phyloP scores from a whole-genome alignment of 1,140 invertebrate species.

The Octopus sinensis region DNA sequence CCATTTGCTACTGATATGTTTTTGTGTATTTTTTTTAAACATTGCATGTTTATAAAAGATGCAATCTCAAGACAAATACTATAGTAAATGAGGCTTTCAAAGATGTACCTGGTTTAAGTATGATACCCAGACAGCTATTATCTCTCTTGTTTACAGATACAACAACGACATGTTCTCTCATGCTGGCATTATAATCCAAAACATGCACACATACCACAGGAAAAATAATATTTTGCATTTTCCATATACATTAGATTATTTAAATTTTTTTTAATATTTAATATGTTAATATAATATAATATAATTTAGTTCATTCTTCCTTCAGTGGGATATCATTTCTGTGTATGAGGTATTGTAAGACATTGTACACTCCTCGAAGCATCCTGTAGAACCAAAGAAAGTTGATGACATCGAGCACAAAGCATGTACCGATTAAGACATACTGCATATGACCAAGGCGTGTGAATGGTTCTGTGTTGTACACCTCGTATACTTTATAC shows the following conservation, averaged over 20 bases:
- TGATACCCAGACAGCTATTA: too few relatives aligned
- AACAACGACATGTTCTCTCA: too few relatives aligned
- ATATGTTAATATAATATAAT: too few relatives aligned
- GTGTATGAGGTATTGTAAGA: constrained; percentile 19
- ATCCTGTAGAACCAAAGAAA: constrained; percentile 53
- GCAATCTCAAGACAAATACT: too few relatives aligned
- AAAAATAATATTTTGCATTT: neutral
- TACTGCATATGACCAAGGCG: constrained; percentile 43
- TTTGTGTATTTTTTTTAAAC: too few relatives aligned
- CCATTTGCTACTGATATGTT: too few relatives aligned
- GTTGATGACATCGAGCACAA: constrained; percentile 50
- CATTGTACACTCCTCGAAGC: constrained; percentile 39
- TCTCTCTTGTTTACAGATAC: too few relatives aligned
- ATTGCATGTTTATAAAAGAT: too few relatives aligned
- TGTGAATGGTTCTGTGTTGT: constrained; percentile 40
- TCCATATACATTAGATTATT: constrained; percentile 23
- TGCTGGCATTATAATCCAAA: too few relatives aligned
- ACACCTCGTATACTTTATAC: constrained; percentile 47
- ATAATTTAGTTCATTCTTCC: neutral
- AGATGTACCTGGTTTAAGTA: constrained; percentile 9
- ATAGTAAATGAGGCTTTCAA: constrained; percentile 10
- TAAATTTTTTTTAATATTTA: constrained; percentile 19
- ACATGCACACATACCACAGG: too few relatives aligned
- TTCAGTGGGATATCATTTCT: constrained; percentile 18
- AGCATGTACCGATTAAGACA: constrained; percentile 43